Base-by-base conservation (phyloP, 2,888 invertebrate species). In the Phengaris arion region DNA sequence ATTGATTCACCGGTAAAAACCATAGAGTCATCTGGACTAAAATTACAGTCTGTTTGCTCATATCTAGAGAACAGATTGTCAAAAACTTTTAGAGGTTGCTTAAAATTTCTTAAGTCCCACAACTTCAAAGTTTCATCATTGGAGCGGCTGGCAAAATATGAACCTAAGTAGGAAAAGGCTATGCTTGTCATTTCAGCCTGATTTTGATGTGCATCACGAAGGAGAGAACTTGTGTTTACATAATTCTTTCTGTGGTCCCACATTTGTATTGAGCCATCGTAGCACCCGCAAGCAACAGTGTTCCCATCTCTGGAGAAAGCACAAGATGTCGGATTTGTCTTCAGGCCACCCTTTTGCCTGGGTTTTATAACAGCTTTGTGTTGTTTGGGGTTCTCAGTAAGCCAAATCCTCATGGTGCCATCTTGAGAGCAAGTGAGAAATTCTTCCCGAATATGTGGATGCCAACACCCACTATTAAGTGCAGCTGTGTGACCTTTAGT, bases 401-500 rank as follows among this genome's bases (percentile, higher is more conserved):
- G 95, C 99, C 99, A 99, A 13, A 99, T 90, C 4, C 99, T 94
- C 0, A 99, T 95, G 0, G 99, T 99, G 0, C 98, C 97, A 85
- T 99, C 99, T 83, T 97, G 96, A 0, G 98, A 97, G 81, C 98
- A 97, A 0, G 99, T 99, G 82, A 99, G 92, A 89, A 99, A 99
- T 87, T 99, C 98, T 80, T 98, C 97, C 77, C 93, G 85, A 2
- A 95, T 95, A 80, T 97, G 96, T 0, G 99, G 99, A 93, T 99
- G 98, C 98, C 99, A 99, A 85, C 96, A 96, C 0, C 99, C 98
- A 75, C 96, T 95, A 82, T 98, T 98, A 6, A 99, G 89, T 52
- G 98, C 96, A 0, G 99, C 98, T 0, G 98, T 97, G 87, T 99
- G 99, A 0, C 99, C 99, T 87, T 98, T 98, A 0, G 99, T 99